A percentile compares a stretch with the other conserved stretches of the same genome.
phyloP scores from a whole-genome alignment of 2,888 invertebrate species.

The Hemaris fuciformis region DNA sequence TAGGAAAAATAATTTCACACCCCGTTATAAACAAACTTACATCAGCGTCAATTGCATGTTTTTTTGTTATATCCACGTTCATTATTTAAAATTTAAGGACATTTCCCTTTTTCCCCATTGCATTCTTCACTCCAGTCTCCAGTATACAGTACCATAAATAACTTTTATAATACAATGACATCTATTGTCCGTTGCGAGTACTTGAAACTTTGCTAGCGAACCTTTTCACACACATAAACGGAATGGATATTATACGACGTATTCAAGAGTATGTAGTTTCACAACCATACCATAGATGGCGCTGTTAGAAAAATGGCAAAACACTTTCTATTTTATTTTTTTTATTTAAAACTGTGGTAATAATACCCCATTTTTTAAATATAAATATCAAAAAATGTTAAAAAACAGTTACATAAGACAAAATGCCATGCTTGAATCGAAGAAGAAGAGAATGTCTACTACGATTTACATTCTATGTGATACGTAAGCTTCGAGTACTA shows the following conservation, averaged over 20 bases:
- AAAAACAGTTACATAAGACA: no score
- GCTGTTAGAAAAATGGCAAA: neutral
- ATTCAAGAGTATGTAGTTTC: neutral
- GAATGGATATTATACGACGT: neutral
- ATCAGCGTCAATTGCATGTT: neutral
- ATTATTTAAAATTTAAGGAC: neutral
- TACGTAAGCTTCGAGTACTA: no score
- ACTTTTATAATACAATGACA: neutral
- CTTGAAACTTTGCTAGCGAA: neutral
- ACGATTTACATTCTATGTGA: no score
- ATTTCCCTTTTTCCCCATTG: neutral
- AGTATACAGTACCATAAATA: no score
- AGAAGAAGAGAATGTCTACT: no score
- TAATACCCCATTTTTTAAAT: no score
- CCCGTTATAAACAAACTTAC: neutral
- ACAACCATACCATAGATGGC: conserved; percentile 8
- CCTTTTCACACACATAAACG: neutral
- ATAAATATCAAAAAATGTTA: no score
- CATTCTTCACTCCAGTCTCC: neutral
- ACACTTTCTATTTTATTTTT: no score
- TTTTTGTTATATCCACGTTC: neutral
- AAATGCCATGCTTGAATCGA: no score
- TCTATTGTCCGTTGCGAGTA: neutral
- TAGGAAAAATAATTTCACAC: no score
- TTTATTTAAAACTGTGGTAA: no score